These are phyloP conservation scores for Montipora efflorescens DNA, from an alignment of 64 coral and sea anemone genomes.

Conservation along the genomic window DNA sequence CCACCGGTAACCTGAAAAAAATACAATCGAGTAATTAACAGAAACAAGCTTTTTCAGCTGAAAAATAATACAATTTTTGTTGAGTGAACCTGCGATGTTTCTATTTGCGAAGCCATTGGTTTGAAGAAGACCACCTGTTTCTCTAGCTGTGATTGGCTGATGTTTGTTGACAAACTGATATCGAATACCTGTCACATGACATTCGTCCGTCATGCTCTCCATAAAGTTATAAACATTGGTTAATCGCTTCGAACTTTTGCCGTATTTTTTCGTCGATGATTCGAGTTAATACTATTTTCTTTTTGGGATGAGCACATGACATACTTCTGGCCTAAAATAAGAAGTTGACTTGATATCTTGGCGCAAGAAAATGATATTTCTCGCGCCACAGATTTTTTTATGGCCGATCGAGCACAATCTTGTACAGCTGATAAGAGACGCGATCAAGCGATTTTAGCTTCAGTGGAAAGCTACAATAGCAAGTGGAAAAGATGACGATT, in stretches of 20 bases:
- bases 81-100: not conserved
- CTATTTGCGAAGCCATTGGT: slow-evolving; percentile 34
- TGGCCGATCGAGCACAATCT: slow-evolving; percentile 28
- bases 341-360: not conserved
- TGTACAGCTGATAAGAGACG: not conserved
- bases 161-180: slow-evolving; percentile 36
- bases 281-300: not conserved
- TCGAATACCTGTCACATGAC: slow-evolving; percentile 21
- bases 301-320: not conserved
- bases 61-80: slow-evolving; percentile 6
- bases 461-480: not conserved
- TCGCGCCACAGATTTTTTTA: not conserved
- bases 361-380: slow-evolving; percentile 29
- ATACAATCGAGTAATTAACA: slow-evolving; percentile 31
- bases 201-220: not conserved
- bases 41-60: not conserved
- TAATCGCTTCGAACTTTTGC: not conserved
- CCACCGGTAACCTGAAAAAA: slow-evolving; percentile 28
- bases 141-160: slow-evolving; percentile 11
- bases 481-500: not conserved
- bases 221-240: slow-evolving; percentile 29
- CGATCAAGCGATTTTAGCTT: slow-evolving; percentile 9
- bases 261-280: not conserved
- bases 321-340: not conserved
- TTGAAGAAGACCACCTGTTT: slow-evolving; percentile 36